phyloP scores from a whole-genome alignment of 2,888 invertebrate species.

The Antheraea yamamai region DNA sequence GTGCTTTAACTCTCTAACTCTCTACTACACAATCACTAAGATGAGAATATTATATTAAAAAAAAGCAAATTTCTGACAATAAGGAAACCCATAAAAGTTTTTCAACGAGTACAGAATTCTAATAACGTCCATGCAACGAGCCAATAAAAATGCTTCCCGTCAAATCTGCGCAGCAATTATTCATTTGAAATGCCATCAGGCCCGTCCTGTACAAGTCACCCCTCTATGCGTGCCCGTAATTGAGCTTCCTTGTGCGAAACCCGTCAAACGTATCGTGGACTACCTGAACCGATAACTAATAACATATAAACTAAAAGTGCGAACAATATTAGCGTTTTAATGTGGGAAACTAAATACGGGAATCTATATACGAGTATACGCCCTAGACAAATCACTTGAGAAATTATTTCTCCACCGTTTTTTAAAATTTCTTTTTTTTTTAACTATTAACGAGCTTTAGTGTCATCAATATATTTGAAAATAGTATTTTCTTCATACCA shows the following conservation, averaged over 20 bases:
- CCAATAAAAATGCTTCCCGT: constrained; percentile 76
- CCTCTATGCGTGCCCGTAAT: constrained; percentile 24
- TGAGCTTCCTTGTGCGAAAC: constrained; percentile 20
- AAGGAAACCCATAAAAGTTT: constrained; percentile 34
- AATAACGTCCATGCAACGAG: constrained; percentile 58
- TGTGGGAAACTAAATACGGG: too few species aligned
- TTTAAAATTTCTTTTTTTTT: too few species aligned
- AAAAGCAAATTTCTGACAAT: not conserved
- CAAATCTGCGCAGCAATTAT: constrained; percentile 73
- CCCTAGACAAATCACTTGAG: too few species aligned
- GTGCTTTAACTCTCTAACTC: not conserved
- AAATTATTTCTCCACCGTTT: too few species aligned
- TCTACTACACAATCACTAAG: not conserved
- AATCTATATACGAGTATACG: too few species aligned
- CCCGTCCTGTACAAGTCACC: constrained; percentile 39
- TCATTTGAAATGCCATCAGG: constrained; percentile 71
- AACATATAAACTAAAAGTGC: too few species aligned
- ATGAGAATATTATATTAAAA: not conserved
- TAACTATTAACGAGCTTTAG: too few species aligned
- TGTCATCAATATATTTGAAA: too few species aligned
- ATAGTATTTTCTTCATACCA: too few species aligned
- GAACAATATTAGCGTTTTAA: too few species aligned
- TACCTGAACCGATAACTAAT: too few species aligned
- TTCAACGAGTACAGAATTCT: constrained; percentile 53
- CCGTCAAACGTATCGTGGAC: not conserved